phyloP scores from a whole-genome alignment of 2,113 vertebrate genomes.

The Dryoscopus gambensis region DNA sequence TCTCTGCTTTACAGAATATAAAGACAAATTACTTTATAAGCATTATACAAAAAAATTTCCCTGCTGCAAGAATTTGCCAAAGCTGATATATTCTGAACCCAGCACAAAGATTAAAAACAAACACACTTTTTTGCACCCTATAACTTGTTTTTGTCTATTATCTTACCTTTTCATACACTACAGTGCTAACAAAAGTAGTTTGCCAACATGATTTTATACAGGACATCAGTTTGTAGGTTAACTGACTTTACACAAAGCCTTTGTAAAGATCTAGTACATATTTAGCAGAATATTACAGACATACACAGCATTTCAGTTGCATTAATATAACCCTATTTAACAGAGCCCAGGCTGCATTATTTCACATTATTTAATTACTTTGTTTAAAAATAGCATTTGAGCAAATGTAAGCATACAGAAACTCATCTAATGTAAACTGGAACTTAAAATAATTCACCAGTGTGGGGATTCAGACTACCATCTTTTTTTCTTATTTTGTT shows the following conservation, averaged over 20 bases:
- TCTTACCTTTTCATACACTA: background rate
- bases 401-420: background rate
- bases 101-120: background rate
- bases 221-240: background rate
- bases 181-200: background rate
- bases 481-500: background rate
- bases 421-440: background rate
- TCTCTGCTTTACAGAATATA: background rate
- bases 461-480: background rate
- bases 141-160: background rate
- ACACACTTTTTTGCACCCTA: background rate
- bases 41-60: background rate
- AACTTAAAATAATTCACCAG: background rate
- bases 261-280: background rate
- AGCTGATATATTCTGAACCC: background rate
- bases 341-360: background rate
- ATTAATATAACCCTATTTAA: background rate
- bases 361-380: slow-evolving; percentile 34
- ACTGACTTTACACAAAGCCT: slow-evolving; percentile 7
- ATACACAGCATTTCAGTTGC: background rate
- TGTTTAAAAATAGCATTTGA: background rate
- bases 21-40: slow-evolving; percentile 8
- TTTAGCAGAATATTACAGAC: background rate
- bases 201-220: background rate
- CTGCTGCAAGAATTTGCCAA: background rate